Evolutionary conservation across 2,797 vertebrate genomes (phyloP).

Genomic region (Dicrostonyx torquatus): DNA sequence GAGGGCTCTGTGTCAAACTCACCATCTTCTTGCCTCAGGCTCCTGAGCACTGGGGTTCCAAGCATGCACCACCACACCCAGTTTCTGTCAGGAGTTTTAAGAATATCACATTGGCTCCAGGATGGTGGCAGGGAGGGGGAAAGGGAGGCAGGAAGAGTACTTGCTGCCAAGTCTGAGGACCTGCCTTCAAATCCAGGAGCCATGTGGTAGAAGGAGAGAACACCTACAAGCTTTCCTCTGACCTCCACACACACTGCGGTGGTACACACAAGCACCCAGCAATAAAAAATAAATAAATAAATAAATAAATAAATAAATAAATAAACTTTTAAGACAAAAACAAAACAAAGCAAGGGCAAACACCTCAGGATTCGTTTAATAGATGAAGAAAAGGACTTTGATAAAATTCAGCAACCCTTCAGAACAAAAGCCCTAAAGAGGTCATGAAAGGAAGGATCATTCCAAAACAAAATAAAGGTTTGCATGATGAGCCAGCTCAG

Average conservation of each 20-base stretch:
- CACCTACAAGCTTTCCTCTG: neutral
- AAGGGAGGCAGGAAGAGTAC: no score
- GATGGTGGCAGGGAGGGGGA: neutral
- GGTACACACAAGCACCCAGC: neutral
- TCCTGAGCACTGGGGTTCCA: neutral
- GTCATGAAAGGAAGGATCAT: neutral
- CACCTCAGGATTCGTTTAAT: neutral
- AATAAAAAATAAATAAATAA: neutral
- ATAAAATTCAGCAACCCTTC: neutral
- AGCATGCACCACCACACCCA: neutral
- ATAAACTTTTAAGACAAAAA: neutral
- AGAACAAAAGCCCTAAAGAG: neutral
- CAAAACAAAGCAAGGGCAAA: neutral
- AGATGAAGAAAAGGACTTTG: neutral
- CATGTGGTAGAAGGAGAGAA: neutral
- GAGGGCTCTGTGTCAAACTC: neutral
- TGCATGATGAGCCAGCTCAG: neutral
- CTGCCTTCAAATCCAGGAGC: neutral
- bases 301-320: no score
- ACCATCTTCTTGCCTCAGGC: neutral
- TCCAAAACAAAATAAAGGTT: neutral
- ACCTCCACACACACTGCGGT: neutral
- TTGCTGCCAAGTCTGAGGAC: neutral
- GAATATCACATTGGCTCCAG: neutral
- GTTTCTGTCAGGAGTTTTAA: neutral